Percentiles rank a stretch among this genome's conserved stretches.
Evolutionary conservation across 2,113 vertebrate genomes (phyloP).

Genomic region (Emydura subglobosa): DNA sequence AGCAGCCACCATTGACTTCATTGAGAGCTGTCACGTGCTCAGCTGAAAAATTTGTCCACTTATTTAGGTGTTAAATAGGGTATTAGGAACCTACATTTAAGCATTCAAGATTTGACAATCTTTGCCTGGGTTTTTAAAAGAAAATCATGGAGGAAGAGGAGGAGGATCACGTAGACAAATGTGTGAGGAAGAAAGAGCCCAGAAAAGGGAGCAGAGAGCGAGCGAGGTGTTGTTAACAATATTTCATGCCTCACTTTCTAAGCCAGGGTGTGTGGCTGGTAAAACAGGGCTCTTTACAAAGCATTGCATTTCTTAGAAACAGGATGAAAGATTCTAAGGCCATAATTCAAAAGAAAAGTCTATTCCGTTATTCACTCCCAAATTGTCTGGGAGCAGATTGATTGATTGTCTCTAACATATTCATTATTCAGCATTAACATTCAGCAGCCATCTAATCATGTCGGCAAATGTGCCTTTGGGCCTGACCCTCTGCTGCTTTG

Average conservation of each 20-base stretch:
- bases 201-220: background rate
- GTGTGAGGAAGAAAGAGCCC: accelerated
- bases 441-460: too few species aligned
- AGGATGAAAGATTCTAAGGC: background rate
- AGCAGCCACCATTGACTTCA: background rate
- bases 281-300: background rate
- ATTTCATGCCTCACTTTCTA: background rate
- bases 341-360: background rate
- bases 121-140: background rate
- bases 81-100: background rate
- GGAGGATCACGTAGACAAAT: background rate
- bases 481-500: background rate
- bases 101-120: background rate
- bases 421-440: background rate
- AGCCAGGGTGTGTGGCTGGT: background rate
- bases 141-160: background rate
- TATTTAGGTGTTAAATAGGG: background rate
- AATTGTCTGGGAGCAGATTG: background rate
- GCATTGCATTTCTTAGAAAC: background rate
- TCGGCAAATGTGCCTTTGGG: background rate
- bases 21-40: background rate
- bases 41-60: background rate
- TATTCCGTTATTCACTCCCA: background rate
- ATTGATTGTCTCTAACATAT: background rate
- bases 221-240: background rate